Evolutionary conservation across 2,888 invertebrate species (phyloP).

Genomic region (Altica lythri): DNA sequence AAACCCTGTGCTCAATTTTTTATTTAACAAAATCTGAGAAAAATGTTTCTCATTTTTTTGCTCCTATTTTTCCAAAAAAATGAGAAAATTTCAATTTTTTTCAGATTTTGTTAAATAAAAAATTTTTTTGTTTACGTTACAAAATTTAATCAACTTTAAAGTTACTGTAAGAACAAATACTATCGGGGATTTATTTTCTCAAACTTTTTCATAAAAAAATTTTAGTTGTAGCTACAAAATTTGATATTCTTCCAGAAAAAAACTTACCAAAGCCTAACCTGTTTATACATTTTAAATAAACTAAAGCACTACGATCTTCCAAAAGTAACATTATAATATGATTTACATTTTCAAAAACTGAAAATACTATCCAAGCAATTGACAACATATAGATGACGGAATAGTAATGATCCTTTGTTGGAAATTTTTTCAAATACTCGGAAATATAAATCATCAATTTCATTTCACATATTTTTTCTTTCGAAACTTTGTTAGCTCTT

Average conservation of each 20-base stretch:
- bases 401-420: slow-evolving; percentile 11
- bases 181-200: neutral
- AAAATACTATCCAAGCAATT: slow-evolving; percentile 10
- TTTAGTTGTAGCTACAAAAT: neutral
- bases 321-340: slow-evolving; percentile 9
- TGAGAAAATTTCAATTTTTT: no score
- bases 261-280: slow-evolving; percentile 19
- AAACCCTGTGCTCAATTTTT: neutral
- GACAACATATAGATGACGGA: slow-evolving; percentile 1
- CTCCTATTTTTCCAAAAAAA: no score
- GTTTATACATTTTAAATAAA: slow-evolving; percentile 15
- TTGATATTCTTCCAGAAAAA: neutral
- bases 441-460: slow-evolving; percentile 26
- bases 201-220: neutral
- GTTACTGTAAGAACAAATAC: neutral
- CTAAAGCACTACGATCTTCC: neutral
- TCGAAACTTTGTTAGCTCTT: slow-evolving; percentile 16
- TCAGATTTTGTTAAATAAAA: no score
- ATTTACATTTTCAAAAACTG: neutral
- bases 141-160: neutral
- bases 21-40: no score
- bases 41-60: no score
- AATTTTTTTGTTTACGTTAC: no score
- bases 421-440: slow-evolving; percentile 19
- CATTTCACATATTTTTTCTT: slow-evolving; percentile 21